A percentile compares a stretch with the other conserved stretches of the same genome.
These are phyloP conservation scores for Alectoris magna DNA, from an alignment of 2,797 vertebrate genomes.

Conservation along the genomic window DNA sequence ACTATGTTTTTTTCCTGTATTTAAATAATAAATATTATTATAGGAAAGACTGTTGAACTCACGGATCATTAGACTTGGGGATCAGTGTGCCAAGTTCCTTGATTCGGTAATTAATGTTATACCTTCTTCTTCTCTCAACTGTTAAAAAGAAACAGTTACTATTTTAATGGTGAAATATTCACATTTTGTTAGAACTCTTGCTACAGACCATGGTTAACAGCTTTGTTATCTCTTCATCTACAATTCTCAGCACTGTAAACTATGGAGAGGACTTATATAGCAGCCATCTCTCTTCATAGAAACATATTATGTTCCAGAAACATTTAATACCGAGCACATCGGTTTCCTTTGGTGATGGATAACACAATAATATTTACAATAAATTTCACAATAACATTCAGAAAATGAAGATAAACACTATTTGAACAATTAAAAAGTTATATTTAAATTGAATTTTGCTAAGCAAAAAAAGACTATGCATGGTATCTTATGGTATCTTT, in stretches of 20 bases:
- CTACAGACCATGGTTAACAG: background rate
- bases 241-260: background rate
- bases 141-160: conserved; percentile 74
- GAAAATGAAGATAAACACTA: background rate
- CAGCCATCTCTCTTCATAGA: background rate
- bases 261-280: background rate
- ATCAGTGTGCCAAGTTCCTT: conserved; percentile 99
- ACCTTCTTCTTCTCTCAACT: conserved; percentile 98
- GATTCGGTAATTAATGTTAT: conserved; percentile 99
- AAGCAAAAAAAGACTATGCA: too few relatives aligned
- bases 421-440: background rate
- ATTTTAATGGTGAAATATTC: conserved; percentile 63
- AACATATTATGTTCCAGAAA: background rate
- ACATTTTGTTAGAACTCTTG: background rate
- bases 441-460: background rate
- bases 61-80: conserved; percentile 99
- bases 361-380: background rate
- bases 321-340: background rate
- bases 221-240: background rate
- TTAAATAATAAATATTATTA: conserved; percentile 67
- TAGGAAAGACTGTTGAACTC: conserved; percentile 81
- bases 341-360: background rate
- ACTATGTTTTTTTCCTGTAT: background rate
- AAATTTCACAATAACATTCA: background rate
- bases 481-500: background rate